Percentiles rank a stretch among this genome's conserved stretches.
Evolutionary conservation across 2,113 vertebrate species (phyloP).

Genomic region (Semnornis frantzii): DNA sequence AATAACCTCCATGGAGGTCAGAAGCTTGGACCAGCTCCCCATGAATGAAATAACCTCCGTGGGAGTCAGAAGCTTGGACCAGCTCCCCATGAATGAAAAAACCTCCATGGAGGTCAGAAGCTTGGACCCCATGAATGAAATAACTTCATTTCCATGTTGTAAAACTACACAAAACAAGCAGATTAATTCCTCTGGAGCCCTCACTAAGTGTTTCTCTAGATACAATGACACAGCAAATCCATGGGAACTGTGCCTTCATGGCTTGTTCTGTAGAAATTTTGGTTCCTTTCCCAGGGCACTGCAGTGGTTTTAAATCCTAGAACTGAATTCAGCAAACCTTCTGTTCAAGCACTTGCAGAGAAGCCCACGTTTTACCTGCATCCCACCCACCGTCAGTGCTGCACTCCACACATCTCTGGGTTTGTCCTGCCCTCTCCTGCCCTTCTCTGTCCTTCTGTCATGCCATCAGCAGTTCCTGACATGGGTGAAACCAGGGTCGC

Average conservation of each 20-base stretch:
- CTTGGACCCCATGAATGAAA: not conserved
- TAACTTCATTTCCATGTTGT: not conserved
- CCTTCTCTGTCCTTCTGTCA: not conserved
- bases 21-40: no score
- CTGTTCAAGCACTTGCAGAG: not conserved
- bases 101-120: no score
- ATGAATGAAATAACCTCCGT: no score
- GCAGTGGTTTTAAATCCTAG: not conserved
- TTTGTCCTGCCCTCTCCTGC: not conserved
- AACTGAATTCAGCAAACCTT: not conserved
- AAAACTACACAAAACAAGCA: not conserved
- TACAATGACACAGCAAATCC: rapidly evolving
- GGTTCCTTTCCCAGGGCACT: not conserved
- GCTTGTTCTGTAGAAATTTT: not conserved
- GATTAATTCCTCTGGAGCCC: not conserved
- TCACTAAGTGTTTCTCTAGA: not conserved
- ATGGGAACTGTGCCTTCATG: not conserved
- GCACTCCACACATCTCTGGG: not conserved
- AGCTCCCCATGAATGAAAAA: no score
- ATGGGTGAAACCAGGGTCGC: not conserved
- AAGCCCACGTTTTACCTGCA: not conserved
- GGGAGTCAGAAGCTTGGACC: no score
- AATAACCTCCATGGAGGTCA: no score
- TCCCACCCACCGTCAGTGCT: not conserved
- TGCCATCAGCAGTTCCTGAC: not conserved